A percentile compares a stretch with the other conserved stretches of the same genome.
phyloP scores from a whole-genome alignment of 1,140 invertebrate species.

The Cyclargus thomasi region DNA sequence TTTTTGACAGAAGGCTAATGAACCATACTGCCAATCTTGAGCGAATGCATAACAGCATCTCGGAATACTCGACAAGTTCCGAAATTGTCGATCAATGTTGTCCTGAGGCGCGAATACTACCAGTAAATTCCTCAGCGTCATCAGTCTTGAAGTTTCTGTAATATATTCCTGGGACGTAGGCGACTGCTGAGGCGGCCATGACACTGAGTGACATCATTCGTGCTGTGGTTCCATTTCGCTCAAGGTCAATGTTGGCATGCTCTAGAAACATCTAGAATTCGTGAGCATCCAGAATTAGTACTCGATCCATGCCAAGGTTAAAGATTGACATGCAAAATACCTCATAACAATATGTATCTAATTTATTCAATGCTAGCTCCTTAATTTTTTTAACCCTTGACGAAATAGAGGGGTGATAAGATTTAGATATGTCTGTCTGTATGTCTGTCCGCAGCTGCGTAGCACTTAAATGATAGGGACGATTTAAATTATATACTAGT shows the following conservation, averaged over 20 bases:
- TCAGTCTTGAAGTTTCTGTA: neutral
- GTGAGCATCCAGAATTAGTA: neutral
- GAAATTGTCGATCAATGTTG: neutral
- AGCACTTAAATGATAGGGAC: too few relatives aligned
- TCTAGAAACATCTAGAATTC: conserved; percentile 1
- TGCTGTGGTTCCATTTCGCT: conserved; percentile 32
- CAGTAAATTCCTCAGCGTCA: neutral
- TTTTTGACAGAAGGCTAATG: too few relatives aligned
- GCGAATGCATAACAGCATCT: too few relatives aligned
- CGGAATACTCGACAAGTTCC: neutral
- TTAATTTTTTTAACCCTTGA: too few relatives aligned
- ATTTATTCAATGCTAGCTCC: too few relatives aligned
- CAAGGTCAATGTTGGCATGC: conserved; percentile 26
- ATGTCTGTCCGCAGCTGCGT: too few relatives aligned
- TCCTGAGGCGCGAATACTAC: neutral
- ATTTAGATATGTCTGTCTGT: too few relatives aligned
- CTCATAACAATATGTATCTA: too few relatives aligned
- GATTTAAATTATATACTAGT: too few relatives aligned
- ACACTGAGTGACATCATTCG: conserved; percentile 39
- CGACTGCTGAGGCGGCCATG: conserved; percentile 27
- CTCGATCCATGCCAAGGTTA: neutral
- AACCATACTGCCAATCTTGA: too few relatives aligned
- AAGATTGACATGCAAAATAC: neutral
- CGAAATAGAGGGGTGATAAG: too few relatives aligned
- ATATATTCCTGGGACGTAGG: neutral